Evolutionary conservation across 2,113 vertebrate species (phyloP).

Genomic region (Felis chaus): DNA sequence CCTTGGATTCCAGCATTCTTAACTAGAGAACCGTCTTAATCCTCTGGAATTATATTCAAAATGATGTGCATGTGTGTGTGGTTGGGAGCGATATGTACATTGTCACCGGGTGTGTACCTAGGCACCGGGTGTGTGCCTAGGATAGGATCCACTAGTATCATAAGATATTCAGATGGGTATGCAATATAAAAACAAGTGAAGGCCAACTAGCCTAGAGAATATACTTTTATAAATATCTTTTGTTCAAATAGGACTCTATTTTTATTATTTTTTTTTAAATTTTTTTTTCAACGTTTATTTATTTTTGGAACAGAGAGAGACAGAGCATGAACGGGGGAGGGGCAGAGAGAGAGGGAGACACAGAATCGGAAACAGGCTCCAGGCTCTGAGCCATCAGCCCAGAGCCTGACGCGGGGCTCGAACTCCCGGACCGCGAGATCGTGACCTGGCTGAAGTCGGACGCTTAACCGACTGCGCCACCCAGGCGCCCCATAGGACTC

Average conservation of each 20-base stretch:
- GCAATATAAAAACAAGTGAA: neutral
- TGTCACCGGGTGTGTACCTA: neutral
- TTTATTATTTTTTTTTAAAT: neutral
- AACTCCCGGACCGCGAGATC: too few relatives aligned
- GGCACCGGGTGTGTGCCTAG: neutral
- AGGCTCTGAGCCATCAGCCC: too few relatives aligned
- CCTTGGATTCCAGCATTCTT: slow-evolving; percentile 10
- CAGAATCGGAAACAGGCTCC: too few relatives aligned
- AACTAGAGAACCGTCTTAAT: neutral
- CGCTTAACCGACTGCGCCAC: too few relatives aligned
- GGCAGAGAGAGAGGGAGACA: too few relatives aligned
- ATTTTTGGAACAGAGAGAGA: too few relatives aligned
- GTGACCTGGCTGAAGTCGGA: too few relatives aligned
- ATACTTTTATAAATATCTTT: neutral
- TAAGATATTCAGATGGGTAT: neutral
- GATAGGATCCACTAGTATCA: neutral
- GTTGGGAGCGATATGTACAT: neutral
- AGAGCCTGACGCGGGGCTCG: too few relatives aligned
- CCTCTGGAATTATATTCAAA: neutral
- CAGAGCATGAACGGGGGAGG: too few relatives aligned
- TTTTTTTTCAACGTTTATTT: too few relatives aligned
- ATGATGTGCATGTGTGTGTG: neutral
- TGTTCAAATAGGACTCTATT: neutral
- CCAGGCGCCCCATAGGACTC: too few relatives aligned
- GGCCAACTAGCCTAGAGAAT: neutral